Base-by-base conservation (phyloP, 2,888 invertebrate species). In the Thereva nobilitata region DNA sequence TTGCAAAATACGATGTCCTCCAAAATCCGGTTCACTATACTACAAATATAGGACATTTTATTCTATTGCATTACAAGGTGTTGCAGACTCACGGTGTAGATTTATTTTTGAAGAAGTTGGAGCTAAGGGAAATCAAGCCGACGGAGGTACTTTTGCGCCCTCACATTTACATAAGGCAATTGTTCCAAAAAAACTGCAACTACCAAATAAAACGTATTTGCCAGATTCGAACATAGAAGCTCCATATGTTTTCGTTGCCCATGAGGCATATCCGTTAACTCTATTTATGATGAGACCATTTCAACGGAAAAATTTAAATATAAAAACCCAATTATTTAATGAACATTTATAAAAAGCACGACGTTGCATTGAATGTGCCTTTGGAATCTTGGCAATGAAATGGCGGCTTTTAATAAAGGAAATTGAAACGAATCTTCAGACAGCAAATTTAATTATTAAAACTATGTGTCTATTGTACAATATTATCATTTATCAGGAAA, bases 131-230 rank as follows among this genome's bases (percentile, higher is more conserved):
- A 52, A 12, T 40, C 38, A 64, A 50, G 40, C 52, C 35, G 41
- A 64, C 23, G 53, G 54, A 52, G 63, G 63, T 12, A 52, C 52
- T 34, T 63, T 63, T 63, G 63, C 52, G 23, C 41, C 63, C 40
- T 63, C 63, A 50, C 38, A 52, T 41, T 50, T 63, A 63, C n/a
- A 52, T n/a, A 63, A 63, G 12, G 52, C n/a, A 52, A 63, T 47
- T 47, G 34, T 47, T 35, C 10, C 49, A 23, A 45, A 41, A 41
- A 54, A 64, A 54, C 35, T 64, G 45, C 35, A 52, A 41, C 9
- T 64, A 42, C 64, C 64, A 64, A 41, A 52, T 6, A 40, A 52
- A 50, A 64, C 53, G 4, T 50, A 52, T 12, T 64, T 64, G 42
- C 34, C 64, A 53, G 12, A 40, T 55, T 40, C 38, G 41, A 40